A percentile compares a stretch with the other conserved stretches of the same genome.
Evolutionary conservation across 2,113 vertebrate genomes (phyloP).

Genomic region (Bostrychus sinensis): DNA sequence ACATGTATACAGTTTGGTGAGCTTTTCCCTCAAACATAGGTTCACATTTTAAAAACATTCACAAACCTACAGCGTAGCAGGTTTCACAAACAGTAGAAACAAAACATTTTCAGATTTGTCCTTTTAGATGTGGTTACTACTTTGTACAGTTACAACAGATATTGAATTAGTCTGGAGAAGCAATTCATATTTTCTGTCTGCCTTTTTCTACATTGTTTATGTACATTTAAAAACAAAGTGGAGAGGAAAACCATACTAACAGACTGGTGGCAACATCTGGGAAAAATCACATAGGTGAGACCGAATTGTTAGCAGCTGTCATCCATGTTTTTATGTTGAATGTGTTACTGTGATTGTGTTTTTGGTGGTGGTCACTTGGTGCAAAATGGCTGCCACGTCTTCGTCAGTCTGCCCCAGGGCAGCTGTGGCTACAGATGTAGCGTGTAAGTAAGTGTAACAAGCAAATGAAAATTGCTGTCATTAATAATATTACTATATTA

Average conservation of each 20-base stretch:
- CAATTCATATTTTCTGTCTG: neutral
- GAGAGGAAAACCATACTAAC: neutral
- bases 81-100: slow-evolving; percentile 21
- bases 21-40: slow-evolving; percentile 5
- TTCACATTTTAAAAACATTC: slow-evolving; percentile 47
- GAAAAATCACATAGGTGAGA: too few relatives aligned
- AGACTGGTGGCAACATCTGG: too few relatives aligned
- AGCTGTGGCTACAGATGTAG: too few relatives aligned
- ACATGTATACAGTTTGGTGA: slow-evolving; percentile 18
- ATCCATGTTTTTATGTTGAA: too few relatives aligned
- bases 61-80: slow-evolving; percentile 33
- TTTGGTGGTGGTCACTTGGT: too few relatives aligned
- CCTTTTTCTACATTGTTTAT: slow-evolving; percentile 7
- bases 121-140: neutral
- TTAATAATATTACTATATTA: too few relatives aligned
- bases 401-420: too few relatives aligned
- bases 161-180: neutral
- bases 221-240: slow-evolving; percentile 18
- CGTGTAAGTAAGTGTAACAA: too few relatives aligned
- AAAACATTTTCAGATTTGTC: slow-evolving; percentile 18
- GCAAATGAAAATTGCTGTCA: too few relatives aligned
- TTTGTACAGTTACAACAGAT: neutral
- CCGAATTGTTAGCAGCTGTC: too few relatives aligned
- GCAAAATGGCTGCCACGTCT: too few relatives aligned
- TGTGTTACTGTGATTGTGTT: too few relatives aligned